phyloP scores from a whole-genome alignment of 2,888 invertebrate species.

The Rhodophaea formosa region DNA sequence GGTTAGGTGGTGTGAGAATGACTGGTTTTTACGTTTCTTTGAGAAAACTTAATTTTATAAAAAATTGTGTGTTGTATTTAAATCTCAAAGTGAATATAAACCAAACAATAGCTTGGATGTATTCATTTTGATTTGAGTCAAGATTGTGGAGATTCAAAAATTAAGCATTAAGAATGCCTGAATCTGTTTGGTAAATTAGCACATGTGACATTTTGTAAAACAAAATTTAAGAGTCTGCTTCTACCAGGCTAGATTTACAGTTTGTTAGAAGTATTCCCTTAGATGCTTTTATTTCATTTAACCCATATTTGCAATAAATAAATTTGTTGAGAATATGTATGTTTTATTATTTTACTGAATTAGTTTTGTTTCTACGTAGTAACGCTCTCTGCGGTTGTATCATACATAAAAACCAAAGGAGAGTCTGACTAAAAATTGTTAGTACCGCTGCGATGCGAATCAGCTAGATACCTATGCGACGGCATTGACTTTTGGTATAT shows the following conservation, averaged over 20 bases:
- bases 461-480: no score
- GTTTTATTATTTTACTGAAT: neutral
- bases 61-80: constrained; percentile 24
- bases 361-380: no score
- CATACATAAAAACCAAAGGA: no score
- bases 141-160: constrained; percentile 45
- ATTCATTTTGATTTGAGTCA: constrained; percentile 58
- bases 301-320: constrained; percentile 70
- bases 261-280: constrained; percentile 52
- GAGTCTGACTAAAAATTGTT: no score
- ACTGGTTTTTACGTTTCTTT: constrained; percentile 60
- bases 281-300: constrained; percentile 48
- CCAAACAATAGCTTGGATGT: constrained; percentile 40
- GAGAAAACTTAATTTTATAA: constrained; percentile 36
- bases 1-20: constrained; percentile 27
- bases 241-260: constrained; percentile 34
- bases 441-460: no score
- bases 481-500: no score
- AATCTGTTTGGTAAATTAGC: constrained; percentile 43
- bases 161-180: constrained; percentile 68
- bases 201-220: constrained; percentile 47
- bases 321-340: constrained; percentile 58
- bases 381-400: no score
- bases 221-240: constrained; percentile 55
- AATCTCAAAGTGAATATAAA: constrained; percentile 58